These are phyloP conservation scores for Tribolium madens DNA, from an alignment of 1,140 invertebrate genomes.

Conservation along the genomic window DNA sequence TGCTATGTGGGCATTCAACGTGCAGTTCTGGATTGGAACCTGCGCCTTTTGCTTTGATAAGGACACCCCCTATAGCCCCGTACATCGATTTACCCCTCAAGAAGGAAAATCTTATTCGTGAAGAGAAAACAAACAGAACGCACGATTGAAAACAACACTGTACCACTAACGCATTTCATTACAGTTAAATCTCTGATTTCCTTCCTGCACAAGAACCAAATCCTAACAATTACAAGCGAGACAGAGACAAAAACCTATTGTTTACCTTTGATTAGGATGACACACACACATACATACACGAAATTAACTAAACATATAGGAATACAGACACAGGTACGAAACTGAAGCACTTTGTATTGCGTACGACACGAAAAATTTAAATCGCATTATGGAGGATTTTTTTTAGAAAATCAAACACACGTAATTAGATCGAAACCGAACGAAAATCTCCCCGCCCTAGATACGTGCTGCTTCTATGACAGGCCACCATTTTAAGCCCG, in stretches of 20 bases:
- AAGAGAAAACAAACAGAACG: constrained; percentile 38
- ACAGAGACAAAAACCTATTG: constrained; percentile 54
- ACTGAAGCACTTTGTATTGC: constrained; percentile 30
- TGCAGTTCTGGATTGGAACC: constrained; percentile 45
- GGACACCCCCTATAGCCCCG: constrained; percentile 45
- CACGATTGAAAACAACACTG: constrained; percentile 23
- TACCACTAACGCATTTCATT: constrained; percentile 7
- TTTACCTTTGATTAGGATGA: constrained; percentile 56
- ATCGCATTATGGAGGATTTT: constrained; percentile 11
- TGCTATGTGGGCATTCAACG: constrained; percentile 16
- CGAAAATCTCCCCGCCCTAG: constrained; percentile 60
- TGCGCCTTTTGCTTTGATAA: constrained; percentile 52
- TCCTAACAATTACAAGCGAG: constrained; percentile 14
- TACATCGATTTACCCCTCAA: constrained; percentile 50
- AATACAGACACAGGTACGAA: constrained; percentile 21
- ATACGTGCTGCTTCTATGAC: constrained; percentile 57
- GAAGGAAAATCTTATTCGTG: constrained; percentile 49
- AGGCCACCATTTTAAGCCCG: constrained; percentile 64
- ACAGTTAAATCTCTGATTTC: neutral
- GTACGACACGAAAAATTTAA: neutral
- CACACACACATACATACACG: constrained; percentile 43
- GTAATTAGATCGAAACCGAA: constrained; percentile 50
- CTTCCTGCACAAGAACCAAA: constrained; percentile 15
- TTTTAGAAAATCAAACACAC: constrained; percentile 41
- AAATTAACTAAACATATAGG: constrained; percentile 6